A percentile compares a stretch with the other conserved stretches of the same genome.
These are phyloP conservation scores for Semicossyphus pulcher DNA, from an alignment of 2,113 vertebrate genomes.

Conservation along the genomic window DNA sequence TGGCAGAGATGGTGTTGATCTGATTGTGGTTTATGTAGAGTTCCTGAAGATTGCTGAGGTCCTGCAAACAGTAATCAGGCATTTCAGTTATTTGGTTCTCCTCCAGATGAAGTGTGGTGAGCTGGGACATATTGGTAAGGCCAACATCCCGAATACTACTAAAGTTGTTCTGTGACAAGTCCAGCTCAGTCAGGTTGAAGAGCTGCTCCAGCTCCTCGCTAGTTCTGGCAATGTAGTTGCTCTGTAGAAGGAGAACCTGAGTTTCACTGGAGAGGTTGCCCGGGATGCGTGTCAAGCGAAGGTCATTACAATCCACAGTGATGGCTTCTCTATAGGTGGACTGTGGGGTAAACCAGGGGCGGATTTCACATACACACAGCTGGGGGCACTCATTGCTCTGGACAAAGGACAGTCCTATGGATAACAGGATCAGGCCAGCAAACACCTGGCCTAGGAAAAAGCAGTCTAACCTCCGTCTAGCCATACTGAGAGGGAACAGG, in stretches of 20 bases:
- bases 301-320: conserved; percentile 98
- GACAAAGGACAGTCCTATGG: conserved; percentile 82
- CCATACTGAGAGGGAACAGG: conserved; percentile 84
- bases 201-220: conserved; percentile 93
- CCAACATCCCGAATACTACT: conserved; percentile 93
- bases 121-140: conserved; percentile 92
- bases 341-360: conserved; percentile 98
- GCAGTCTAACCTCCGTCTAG: conserved; percentile 73
- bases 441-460: conserved; percentile 80
- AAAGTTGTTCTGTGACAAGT: conserved; percentile 98
- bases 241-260: conserved; percentile 96
- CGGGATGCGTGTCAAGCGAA: conserved; percentile 94
- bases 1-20: conserved; percentile 92
- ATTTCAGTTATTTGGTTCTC: conserved; percentile 97
- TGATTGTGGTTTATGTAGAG: conserved; percentile 99
- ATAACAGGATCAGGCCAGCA: conserved; percentile 82
- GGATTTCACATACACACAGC: conserved; percentile 95
- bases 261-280: conserved; percentile 96
- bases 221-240: conserved; percentile 95
- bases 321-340: conserved; percentile 98
- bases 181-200: conserved; percentile 95
- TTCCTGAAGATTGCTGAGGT: conserved; percentile 94
- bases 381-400: conserved; percentile 92
- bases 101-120: conserved; percentile 96
- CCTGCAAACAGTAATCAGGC: conserved; percentile 93